Conservation (phyloP, 2,113 vertebrate genomes). For the Aegithalos caudatus region DNA sequence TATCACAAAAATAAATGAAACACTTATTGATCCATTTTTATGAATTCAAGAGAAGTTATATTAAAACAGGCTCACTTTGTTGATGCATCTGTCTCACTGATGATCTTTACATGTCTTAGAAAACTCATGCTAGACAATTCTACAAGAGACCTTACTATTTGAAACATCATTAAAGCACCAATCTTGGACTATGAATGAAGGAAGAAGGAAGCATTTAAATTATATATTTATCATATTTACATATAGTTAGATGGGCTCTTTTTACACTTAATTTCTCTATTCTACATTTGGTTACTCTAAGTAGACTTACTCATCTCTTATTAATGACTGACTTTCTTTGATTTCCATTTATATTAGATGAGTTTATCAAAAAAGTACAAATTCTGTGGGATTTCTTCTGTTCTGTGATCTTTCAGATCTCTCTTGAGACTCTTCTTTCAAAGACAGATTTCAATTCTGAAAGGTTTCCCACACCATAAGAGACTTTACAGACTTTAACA, state of each 20-base stretch:
- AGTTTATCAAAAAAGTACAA: background rate
- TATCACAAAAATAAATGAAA: slow-evolving; percentile 12
- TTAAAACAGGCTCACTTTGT: background rate
- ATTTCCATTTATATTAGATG: background rate
- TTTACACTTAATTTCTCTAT: background rate
- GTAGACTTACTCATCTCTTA: background rate
- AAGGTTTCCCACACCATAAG: background rate
- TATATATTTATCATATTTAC: background rate
- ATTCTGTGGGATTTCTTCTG: background rate
- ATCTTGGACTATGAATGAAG: background rate
- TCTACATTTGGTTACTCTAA: background rate
- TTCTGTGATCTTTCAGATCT: background rate
- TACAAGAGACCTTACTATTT: background rate
- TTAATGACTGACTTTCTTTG: background rate
- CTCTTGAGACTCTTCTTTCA: background rate
- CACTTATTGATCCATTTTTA: background rate
- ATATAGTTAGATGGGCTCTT: background rate
- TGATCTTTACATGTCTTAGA: background rate
- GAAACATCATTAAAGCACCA: background rate
- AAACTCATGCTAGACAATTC: background rate
- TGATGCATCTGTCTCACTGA: background rate
- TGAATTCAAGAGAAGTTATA: background rate
- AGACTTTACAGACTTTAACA: background rate
- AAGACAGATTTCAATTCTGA: background rate
- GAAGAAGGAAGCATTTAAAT: background rate